phyloP scores from a whole-genome alignment of 2,797 vertebrate species.

The Lagocephalus sceleratus region DNA sequence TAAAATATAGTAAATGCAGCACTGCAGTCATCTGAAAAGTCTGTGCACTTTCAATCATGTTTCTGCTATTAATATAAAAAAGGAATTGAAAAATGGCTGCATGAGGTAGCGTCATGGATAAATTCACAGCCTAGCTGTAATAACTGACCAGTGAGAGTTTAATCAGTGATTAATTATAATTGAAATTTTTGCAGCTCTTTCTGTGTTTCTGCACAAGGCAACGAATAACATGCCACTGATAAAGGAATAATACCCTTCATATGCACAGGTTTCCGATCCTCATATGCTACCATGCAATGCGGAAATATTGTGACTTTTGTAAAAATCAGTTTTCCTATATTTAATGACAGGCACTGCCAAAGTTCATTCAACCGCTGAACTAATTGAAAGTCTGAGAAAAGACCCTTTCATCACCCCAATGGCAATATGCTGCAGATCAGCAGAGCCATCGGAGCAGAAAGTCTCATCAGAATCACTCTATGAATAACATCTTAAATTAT shows the following conservation, averaged over 20 bases:
- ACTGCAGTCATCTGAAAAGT: too few species aligned
- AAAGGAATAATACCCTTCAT: background rate
- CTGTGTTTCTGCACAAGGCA: too few species aligned
- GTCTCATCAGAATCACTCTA: conserved; percentile 56
- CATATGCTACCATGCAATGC: conserved; percentile 36
- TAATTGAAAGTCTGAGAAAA: conserved; percentile 35
- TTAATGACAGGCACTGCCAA: conserved; percentile 7
- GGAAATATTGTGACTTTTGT: conserved; percentile 45
- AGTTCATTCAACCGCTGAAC: conserved; percentile 32
- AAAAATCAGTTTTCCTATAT: conserved; percentile 26
- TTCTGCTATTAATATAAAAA: too few species aligned
- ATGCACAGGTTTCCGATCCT: conserved; percentile 1
- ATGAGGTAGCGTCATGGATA: too few species aligned
- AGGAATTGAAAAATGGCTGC: too few species aligned
- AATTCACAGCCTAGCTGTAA: too few species aligned
- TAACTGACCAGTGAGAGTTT: too few species aligned
- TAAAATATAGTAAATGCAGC: too few species aligned
- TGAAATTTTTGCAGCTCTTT: too few species aligned
- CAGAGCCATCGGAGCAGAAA: conserved; percentile 36
- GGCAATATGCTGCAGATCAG: conserved; percentile 37
- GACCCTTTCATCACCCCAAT: background rate
- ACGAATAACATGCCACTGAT: background rate
- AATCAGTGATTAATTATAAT: too few species aligned
- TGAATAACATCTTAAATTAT: conserved; percentile 38
- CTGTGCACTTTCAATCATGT: too few species aligned